phyloP scores from a whole-genome alignment of 2,113 vertebrate genomes.

The Loxodonta africana region DNA sequence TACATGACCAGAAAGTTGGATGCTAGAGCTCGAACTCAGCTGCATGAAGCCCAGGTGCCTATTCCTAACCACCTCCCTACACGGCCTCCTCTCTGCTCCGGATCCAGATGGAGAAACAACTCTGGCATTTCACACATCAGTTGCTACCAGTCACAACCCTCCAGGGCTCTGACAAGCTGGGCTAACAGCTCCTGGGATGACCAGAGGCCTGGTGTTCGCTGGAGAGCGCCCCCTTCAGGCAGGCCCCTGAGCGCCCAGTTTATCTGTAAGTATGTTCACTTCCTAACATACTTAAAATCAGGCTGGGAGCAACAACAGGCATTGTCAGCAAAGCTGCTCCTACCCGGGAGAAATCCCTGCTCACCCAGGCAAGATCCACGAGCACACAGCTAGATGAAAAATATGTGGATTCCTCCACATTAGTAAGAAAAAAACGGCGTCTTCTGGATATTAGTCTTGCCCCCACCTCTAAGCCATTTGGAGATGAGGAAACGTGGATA shows the following conservation, averaged over 20 bases:
- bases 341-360: not conserved
- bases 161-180: not conserved
- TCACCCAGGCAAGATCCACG: not conserved
- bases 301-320: not conserved
- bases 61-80: not conserved
- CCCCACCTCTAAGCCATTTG: constrained; percentile 32
- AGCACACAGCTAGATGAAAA: not conserved
- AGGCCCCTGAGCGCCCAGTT: not conserved
- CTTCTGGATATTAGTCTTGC: constrained; percentile 18
- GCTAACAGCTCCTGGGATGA: not conserved
- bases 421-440: not conserved
- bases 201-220: not conserved
- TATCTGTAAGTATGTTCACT: not conserved
- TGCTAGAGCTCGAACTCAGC: not conserved
- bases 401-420: not conserved
- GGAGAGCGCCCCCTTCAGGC: not conserved
- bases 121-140: not conserved
- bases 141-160: not conserved
- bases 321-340: not conserved
- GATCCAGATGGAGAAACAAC: not conserved
- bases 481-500: constrained; percentile 64
- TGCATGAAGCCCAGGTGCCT: not conserved
- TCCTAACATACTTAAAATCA: not conserved
- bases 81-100: not conserved
- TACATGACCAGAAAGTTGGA: not conserved